phyloP scores from a whole-genome alignment of 2,113 vertebrate species.

The Lophius piscatorius region DNA sequence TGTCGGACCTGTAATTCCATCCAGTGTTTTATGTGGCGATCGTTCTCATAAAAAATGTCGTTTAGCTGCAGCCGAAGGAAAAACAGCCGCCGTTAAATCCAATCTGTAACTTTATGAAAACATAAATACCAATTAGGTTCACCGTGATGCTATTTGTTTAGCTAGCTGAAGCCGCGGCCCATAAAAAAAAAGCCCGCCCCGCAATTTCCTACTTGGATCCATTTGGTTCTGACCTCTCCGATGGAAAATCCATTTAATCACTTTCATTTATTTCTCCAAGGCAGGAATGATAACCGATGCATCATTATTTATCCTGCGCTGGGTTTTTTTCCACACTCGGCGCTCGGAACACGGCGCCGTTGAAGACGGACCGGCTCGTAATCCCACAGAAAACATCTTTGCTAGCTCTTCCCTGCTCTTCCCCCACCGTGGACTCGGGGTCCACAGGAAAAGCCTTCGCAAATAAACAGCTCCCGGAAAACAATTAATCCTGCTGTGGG shows the following conservation, averaged over 20 bases:
- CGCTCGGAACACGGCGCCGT: conserved; percentile 33
- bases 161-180: too few species aligned
- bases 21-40: conserved; percentile 14
- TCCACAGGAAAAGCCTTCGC: conserved; percentile 63
- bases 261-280: conserved; percentile 73
- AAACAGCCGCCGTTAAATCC: background rate
- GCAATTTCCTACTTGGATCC: conserved; percentile 13
- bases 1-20: background rate
- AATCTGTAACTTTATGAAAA: background rate
- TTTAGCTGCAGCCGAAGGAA: background rate
- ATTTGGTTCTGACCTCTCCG: conserved; percentile 34
- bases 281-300: conserved; percentile 58
- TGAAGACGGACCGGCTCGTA: conserved; percentile 34
- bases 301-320: conserved; percentile 45
- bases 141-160: background rate
- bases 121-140: background rate
- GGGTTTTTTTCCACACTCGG: background rate
- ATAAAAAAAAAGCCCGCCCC: conserved; percentile 49
- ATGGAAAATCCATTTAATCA: conserved; percentile 49
- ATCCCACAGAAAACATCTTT: conserved; percentile 69
- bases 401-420: conserved; percentile 17
- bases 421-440: conserved; percentile 19
- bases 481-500: conserved; percentile 77
- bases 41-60: background rate
- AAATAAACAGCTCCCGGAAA: conserved; percentile 75